Evolutionary conservation across 2,113 vertebrate genomes (phyloP), one percentile per base, ranked within the genome.

Genomic region (Toxostoma redivivum): DNA sequence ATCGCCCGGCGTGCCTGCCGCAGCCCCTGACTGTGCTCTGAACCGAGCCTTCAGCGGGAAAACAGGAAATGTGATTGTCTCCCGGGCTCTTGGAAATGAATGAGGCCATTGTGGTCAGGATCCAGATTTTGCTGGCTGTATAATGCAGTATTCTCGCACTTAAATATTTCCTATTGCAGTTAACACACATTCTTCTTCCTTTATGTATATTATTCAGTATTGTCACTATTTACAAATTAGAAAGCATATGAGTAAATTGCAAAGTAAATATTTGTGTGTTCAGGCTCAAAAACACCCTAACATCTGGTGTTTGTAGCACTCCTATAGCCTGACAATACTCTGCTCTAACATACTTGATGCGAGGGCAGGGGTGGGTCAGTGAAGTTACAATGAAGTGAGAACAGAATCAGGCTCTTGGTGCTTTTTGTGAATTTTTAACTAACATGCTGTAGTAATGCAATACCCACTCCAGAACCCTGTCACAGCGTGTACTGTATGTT

Each of bases 401-500:
- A 57, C 47, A 92, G 78, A 82, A 47, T 42, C 64, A 61, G 92
- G 42, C 80, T 78, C 89, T 89, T 69, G 82, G 64, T 95, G 97
- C 97, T 97, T 53, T n/a, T n/a, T 96, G 96, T 96, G 87, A 66
- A 54, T 88, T 95, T 97, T 96, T 91, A 93, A 98, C 98, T 98
- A 98, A 98, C 97, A 95, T 87, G 94, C 65, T 95, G 95, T 95
- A 94, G 90, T 91, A 66, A 74, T 85, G 96, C 98, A 91, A 70
- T 83, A 94, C 79, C 94, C 94, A 45, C 85, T 88, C 91, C 96
- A 97, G 94, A 96, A 64, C 67, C 90, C 82, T 86, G 84, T 98
- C 95, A 86, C 92, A 53, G 56, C 54, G 73, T 85, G 81, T 97
- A 97, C 81, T 96, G 77, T 97, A 88, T 48, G 93, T 97, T 98